Base-by-base conservation (phyloP, 2,113 vertebrate genomes). In the Erpornis zantholeuca region DNA sequence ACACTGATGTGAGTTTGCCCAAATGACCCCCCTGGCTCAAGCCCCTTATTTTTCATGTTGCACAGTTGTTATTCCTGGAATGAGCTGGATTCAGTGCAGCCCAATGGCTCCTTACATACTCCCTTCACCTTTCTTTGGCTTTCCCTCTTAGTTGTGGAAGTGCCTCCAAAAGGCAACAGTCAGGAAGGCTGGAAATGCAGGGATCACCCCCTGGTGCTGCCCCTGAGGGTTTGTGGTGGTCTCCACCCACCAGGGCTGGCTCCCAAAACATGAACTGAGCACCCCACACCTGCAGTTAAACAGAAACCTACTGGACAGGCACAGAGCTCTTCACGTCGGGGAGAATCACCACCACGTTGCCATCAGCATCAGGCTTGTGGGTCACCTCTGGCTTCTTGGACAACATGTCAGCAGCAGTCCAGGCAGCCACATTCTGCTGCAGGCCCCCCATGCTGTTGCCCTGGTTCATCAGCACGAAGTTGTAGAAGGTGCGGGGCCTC, bases 401-500 rank as follows among this genome's bases (percentile, higher is more conserved):
- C 52, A 99, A 78, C 83, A 99, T 97, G 87, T 98, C 97, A 16
- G 99, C 99, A 22, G 99, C 98, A 0, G 99, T 99, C 95, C 98
- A 98, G 92, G 99, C 99, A 0, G 98, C 96, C 1, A 99, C 98
- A 0, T 98, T 99, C 97, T 99, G 99, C 92, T 98, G 98, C 44
- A 98, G 97, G 20, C 98, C 99, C 0, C 99, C 99, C 44, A 99
- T 98, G 70, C 97, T 98, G 57, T 98, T 98, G 92, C 99, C 99
- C 10, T 98, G 98, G 95, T 98, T 99, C 49, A 98, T 99, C 85
- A 99, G 98, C 83, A 98, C 98, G 0, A 99, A 99, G 92, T 99
- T 99, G 75, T 99, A 99, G 80, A 98, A 99, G 12, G 98, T 99
- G 97, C 99, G 98, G 61, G 99, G 98, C 91, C 98, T 98, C 70